These are phyloP conservation scores for Brachyopa scutellaris DNA, from an alignment of 2,888 invertebrate genomes.

Conservation along the genomic window DNA sequence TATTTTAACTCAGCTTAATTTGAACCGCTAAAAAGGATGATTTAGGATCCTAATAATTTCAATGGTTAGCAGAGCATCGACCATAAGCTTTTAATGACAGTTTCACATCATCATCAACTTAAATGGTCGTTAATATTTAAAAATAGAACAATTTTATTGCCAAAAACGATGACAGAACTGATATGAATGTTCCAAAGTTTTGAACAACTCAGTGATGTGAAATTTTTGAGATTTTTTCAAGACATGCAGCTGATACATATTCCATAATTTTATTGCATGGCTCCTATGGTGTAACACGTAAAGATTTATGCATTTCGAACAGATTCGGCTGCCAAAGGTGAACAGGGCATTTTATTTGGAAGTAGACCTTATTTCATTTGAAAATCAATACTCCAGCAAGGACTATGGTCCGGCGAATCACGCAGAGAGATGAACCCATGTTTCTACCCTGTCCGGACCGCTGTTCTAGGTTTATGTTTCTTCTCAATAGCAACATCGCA, in stretches of 20 bases:
- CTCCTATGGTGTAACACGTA: background rate
- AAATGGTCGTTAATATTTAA: slow-evolving; percentile 65
- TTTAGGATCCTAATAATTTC: slow-evolving; percentile 53
- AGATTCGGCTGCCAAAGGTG: no score
- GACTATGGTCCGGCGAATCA: no score
- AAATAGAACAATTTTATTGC: slow-evolving; percentile 62
- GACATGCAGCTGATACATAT: background rate
- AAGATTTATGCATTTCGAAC: background rate
- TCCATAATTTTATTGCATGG: slow-evolving; percentile 5
- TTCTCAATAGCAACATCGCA: no score
- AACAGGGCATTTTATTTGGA: no score
- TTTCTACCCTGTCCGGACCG: no score
- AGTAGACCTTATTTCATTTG: no score
- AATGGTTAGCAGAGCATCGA: slow-evolving; percentile 46
- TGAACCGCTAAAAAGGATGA: slow-evolving; percentile 35
- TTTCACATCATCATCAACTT: slow-evolving; percentile 68
- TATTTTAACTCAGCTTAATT: slow-evolving; percentile 23
- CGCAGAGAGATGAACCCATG: no score
- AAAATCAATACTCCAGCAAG: no score
- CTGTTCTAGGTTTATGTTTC: no score
- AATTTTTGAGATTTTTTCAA: slow-evolving; percentile 9
- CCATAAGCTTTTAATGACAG: slow-evolving; percentile 61
- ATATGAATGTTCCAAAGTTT: background rate
- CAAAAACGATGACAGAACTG: slow-evolving; percentile 32
- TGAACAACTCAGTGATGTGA: background rate